Evolutionary conservation across 1,140 invertebrate genomes (phyloP), one percentile per base, ranked within the genome.

Genomic region (Kradibia gibbosae): DNA sequence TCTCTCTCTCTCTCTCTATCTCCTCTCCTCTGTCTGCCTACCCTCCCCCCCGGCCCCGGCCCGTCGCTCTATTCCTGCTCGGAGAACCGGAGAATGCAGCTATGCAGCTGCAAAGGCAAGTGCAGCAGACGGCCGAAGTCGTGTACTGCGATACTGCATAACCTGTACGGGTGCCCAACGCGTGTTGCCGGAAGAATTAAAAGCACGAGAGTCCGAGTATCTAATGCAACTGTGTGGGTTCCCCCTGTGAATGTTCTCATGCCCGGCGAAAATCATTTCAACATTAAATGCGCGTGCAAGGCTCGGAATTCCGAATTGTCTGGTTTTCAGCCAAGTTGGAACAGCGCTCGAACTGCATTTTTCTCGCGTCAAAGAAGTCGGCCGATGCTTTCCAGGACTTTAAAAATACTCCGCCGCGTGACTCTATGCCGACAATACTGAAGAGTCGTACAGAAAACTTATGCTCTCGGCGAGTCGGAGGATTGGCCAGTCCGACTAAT

Each of bases 101-200:
- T 67, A 67, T 39, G 62, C 62, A 67, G 36, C 62, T 67, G 62
- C 34, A 39, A 39, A 20, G n/a, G 62, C 62, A 67, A 67, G 62
- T 67, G 62, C 62, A 67, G 34, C 62, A n/a, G 62, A 28, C 62
- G 34, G 15, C 62, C 62, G 20, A n/a, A 67, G 62, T 22, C 62
- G 62, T 67, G 62, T 67, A 65, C 60, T 13, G 13, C 60, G 60
- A 36, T 34, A 65, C 60, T 36, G 31, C 2, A 65, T 65, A 65
- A 65, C 60, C 60, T 65, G 60, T 36, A 65, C 60, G 60, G 60
- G 60, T 65, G 4, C 34, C 62, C 62, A n/a, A n/a, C 34, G 36
- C 36, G 20, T 67, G 34, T 67, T 39, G 62, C 62, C 62, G 62
- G 60, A 67, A 39, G 62, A 67, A 67, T 67, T 39, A 39, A 67